Conservation (phyloP, 2,888 invertebrate genomes). For the Erpobdella octoculata region DNA sequence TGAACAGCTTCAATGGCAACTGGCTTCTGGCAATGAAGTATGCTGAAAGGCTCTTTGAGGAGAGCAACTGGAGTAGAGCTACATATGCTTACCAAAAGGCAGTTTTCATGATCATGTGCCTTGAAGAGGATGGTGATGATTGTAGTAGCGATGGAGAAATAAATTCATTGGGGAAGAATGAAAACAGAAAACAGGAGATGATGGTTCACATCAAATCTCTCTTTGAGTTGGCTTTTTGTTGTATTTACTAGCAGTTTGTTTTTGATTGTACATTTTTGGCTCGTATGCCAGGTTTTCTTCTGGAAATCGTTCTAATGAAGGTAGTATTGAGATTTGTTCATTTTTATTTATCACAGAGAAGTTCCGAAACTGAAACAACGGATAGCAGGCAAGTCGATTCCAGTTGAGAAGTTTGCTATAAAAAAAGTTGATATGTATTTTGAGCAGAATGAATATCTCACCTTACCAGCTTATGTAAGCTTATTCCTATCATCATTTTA, state of each 20-base stretch:
- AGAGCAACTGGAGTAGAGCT: constrained; percentile 83
- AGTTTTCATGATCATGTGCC: constrained; percentile 67
- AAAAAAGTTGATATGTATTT: constrained; percentile 73
- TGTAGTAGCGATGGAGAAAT: constrained; percentile 44
- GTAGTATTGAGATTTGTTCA: neutral
- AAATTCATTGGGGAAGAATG: no score
- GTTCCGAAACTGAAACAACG: constrained; percentile 76
- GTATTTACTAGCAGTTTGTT: no score
- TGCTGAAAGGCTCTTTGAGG: constrained; percentile 64
- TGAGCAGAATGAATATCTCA: constrained; percentile 65
- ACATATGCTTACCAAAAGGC: constrained; percentile 85
- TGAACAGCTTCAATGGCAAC: constrained; percentile 56
- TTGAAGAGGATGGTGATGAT: constrained; percentile 52
- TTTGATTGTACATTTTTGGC: no score
- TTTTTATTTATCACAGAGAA: constrained; percentile 56
- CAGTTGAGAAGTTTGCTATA: constrained; percentile 92
- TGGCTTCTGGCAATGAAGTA: constrained; percentile 71
- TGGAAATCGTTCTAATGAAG: neutral
- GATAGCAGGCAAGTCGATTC: constrained; percentile 89
- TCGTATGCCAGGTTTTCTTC: no score
- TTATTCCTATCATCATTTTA: constrained; percentile 1
- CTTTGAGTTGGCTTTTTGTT: constrained; percentile 59
- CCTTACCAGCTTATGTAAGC: constrained; percentile 67
- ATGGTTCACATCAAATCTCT: constrained; percentile 59
- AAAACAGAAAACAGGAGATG: constrained; percentile 42